These are phyloP conservation scores for Oppia nitens DNA, from an alignment of 1,140 invertebrate species.

Conservation along the genomic window DNA sequence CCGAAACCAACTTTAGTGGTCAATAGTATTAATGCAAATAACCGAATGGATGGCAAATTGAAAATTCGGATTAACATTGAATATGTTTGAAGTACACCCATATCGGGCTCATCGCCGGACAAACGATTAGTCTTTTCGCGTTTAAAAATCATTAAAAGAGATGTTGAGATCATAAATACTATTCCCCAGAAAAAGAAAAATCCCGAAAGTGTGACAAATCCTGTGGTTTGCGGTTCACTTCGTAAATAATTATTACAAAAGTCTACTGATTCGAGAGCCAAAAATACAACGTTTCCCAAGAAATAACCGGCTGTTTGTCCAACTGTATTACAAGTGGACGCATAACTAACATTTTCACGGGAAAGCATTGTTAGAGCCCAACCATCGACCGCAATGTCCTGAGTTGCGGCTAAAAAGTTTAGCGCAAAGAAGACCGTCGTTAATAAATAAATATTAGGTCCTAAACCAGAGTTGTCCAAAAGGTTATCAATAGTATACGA, in stretches of 20 bases:
- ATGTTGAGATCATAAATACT: slow-evolving; percentile 76
- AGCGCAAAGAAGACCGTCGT: slow-evolving; percentile 75
- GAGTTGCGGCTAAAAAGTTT: slow-evolving; percentile 92
- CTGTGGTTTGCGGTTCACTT: slow-evolving; percentile 43
- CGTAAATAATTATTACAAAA: slow-evolving; percentile 90
- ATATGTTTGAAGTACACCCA: slow-evolving; percentile 62
- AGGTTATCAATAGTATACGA: slow-evolving; percentile 53
- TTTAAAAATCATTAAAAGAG: slow-evolving; percentile 74
- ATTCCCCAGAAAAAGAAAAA: slow-evolving; percentile 93
- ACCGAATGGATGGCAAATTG: slow-evolving; percentile 54
- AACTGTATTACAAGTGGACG: slow-evolving; percentile 94
- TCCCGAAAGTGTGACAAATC: slow-evolving; percentile 66
- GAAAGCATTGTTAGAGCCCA: slow-evolving; percentile 98
- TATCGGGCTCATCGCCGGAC: slow-evolving; percentile 20
- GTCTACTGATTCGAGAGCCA: slow-evolving; percentile 86
- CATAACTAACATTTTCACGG: slow-evolving; percentile 87
- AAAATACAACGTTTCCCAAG: slow-evolving; percentile 88
- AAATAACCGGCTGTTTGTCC: slow-evolving; percentile 97
- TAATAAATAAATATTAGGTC: slow-evolving; percentile 58
- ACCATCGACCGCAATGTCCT: slow-evolving; percentile 98
- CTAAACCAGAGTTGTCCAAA: slow-evolving; percentile 39
- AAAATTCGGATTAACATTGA: slow-evolving; percentile 64
- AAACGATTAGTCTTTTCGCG: slow-evolving; percentile 38
- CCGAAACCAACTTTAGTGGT: slow-evolving; percentile 90
- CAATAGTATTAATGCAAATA: slow-evolving; percentile 57